Evolutionary conservation across 2,888 invertebrate species (phyloP).

Genomic region (Tridacna gigas): DNA sequence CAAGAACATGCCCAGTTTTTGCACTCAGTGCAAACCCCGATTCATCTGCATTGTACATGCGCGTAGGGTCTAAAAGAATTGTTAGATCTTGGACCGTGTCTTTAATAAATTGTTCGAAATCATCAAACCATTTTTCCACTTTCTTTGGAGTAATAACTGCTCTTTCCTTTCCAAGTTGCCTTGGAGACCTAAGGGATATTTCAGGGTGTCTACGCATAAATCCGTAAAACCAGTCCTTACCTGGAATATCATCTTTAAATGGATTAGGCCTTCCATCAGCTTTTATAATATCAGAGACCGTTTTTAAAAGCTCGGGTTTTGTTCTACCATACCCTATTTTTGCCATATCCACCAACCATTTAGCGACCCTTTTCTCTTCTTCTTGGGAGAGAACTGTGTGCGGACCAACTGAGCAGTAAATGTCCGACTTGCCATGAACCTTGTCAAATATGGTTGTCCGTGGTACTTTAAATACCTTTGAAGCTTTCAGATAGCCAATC

Average conservation of each 20-base stretch:
- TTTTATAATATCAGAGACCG: conserved; percentile 8
- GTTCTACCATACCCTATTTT: conserved; percentile 6
- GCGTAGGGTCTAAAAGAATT: conserved; percentile 19
- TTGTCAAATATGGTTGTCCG: no score
- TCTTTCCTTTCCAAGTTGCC: conserved; percentile 34
- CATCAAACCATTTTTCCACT: conserved; percentile 29
- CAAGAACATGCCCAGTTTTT: conserved; percentile 19
- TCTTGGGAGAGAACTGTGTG: no score
- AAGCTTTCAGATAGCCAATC: no score
- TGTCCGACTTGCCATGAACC: no score
- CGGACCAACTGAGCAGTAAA: no score
- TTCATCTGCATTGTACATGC: conserved; percentile 40
- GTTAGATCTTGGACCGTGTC: conserved; percentile 20
- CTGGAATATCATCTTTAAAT: conserved; percentile 2
- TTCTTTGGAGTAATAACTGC: conserved; percentile 28
- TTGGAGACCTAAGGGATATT: conserved; percentile 23
- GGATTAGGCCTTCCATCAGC: conserved; percentile 12
- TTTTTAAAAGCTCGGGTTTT: not conserved
- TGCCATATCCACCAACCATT: conserved; percentile 6
- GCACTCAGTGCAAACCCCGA: conserved; percentile 29
- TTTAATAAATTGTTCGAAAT: conserved; percentile 12
- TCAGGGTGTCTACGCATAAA: conserved; percentile 18
- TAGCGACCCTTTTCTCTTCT: not conserved
- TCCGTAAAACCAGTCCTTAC: conserved; percentile 2
- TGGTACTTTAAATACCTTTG: no score